phyloP scores from a whole-genome alignment of 2,113 vertebrate genomes.

The Psettodes erumei region DNA sequence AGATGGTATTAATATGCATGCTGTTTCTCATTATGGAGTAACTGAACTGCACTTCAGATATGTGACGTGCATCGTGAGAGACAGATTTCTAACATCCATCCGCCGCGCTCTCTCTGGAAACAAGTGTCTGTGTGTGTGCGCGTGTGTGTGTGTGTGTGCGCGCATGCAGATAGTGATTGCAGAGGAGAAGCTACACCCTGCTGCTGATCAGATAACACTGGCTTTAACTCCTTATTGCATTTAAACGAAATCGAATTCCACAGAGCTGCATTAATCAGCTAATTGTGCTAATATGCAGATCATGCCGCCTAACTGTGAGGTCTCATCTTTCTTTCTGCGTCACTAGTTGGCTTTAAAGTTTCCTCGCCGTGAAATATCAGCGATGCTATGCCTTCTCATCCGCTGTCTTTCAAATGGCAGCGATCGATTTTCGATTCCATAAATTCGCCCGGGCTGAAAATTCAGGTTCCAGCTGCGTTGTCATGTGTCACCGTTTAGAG shows the following conservation, averaged over 20 bases:
- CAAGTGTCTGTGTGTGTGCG: conserved; percentile 42
- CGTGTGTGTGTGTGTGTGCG: conserved; percentile 37
- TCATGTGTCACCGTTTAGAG: neutral
- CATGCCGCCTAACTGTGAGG: conserved; percentile 32
- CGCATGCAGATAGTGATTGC: conserved; percentile 12
- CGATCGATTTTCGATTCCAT: too few relatives aligned
- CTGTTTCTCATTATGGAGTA: conserved; percentile 83
- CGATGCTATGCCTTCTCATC: neutral
- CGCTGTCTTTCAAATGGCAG: neutral
- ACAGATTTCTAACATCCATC: conserved; percentile 48
- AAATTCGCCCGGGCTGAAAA: neutral
- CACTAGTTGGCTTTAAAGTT: neutral
- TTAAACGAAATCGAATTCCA: conserved; percentile 46
- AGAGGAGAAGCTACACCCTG: conserved; percentile 30
- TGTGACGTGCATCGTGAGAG: conserved; percentile 55
- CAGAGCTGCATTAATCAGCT: conserved; percentile 44
- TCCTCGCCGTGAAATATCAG: neutral
- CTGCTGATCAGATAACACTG: conserved; percentile 34
- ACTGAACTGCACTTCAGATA: conserved; percentile 75
- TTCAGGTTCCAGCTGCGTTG: neutral
- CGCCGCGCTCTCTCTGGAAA: conserved; percentile 7
- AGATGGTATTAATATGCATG: conserved; percentile 82
- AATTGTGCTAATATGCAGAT: conserved; percentile 49
- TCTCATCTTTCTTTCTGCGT: conserved; percentile 30
- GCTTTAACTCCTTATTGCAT: conserved; percentile 38